phyloP scores from a whole-genome alignment of 1,140 invertebrate genomes.

The Theocolax elegans region DNA sequence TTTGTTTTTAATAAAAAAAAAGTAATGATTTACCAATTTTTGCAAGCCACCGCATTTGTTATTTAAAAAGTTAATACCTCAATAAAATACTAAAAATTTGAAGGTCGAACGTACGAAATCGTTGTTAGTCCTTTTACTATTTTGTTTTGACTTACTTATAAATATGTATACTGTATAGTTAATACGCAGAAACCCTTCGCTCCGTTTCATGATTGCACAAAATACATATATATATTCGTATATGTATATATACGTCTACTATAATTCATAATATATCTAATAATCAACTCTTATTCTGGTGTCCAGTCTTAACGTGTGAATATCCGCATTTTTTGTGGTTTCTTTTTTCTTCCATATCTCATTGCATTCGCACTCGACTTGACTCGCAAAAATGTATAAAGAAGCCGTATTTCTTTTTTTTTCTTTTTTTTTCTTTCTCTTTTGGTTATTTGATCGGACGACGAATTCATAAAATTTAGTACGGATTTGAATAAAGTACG shows the following conservation, averaged over 20 bases:
- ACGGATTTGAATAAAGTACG: slow-evolving; percentile 23
- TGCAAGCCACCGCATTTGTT: too few species aligned
- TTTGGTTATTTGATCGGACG: slow-evolving; percentile 2
- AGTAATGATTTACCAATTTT: too few species aligned
- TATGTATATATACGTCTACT: slow-evolving; percentile 34
- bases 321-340: slow-evolving; percentile 48
- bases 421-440: neutral
- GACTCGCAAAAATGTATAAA: slow-evolving; percentile 31
- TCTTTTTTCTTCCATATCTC: slow-evolving; percentile 12
- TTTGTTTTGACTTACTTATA: slow-evolving; percentile 11
- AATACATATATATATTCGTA: slow-evolving; percentile 48
- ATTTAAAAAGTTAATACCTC: too few species aligned
- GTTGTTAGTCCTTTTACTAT: neutral
- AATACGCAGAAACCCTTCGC: slow-evolving; percentile 29
- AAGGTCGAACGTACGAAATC: neutral
- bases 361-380: slow-evolving; percentile 25
- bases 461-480: slow-evolving; percentile 20
- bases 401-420: slow-evolving; percentile 12
- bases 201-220: slow-evolving; percentile 54
- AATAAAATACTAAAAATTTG: too few species aligned
- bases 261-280: slow-evolving; percentile 38
- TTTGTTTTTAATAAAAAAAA: too few species aligned
- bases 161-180: slow-evolving; percentile 21
- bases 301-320: slow-evolving; percentile 54
- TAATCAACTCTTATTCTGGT: slow-evolving; percentile 49